Percentiles rank a stretch among this genome's conserved stretches.
phyloP scores from a whole-genome alignment of 37 sponge, comb jelly and placozoan species.

The Petrosia ficiformis region DNA sequence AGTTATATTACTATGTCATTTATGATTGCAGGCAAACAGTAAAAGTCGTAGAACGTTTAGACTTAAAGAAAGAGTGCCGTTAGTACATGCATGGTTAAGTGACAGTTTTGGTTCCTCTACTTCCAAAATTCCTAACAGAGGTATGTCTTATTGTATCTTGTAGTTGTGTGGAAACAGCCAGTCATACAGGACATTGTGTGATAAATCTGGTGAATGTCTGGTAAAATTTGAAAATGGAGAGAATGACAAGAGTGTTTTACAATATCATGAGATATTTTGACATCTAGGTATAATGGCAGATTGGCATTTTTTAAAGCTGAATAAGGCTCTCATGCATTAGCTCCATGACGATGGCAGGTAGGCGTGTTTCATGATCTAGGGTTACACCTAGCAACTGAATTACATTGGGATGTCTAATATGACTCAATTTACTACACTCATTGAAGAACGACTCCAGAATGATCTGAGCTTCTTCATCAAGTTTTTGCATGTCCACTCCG shows the following conservation, averaged over 20 bases:
- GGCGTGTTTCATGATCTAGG: conserved; percentile 18
- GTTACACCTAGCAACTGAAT: conserved; percentile 38
- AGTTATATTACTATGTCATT: background rate
- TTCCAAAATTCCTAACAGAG: conserved; percentile 12
- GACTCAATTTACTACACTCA: conserved; percentile 39
- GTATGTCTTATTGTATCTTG: background rate
- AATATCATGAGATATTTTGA: conserved; percentile 50
- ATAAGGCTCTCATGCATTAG: conserved; percentile 39
- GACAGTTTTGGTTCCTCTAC: conserved; percentile 46
- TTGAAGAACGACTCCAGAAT: conserved; percentile 45
- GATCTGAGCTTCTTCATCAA: conserved; percentile 40
- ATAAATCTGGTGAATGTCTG: no score
- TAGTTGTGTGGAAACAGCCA: background rate
- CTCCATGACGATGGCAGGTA: conserved; percentile 60
- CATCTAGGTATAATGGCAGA: conserved; percentile 33
- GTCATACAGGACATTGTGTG: no score
- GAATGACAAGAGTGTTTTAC: no score
- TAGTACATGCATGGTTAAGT: conserved; percentile 77
- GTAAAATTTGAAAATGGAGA: no score
- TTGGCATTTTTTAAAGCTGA: conserved; percentile 17
- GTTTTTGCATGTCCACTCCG: conserved; percentile 22
- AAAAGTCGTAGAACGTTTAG: conserved; percentile 41
- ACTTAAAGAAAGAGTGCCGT: conserved; percentile 65
- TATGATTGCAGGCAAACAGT: conserved; percentile 45
- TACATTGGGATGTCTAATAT: conserved; percentile 48